Conservation (phyloP, 2,113 vertebrate species). For the Chitala chitala region DNA sequence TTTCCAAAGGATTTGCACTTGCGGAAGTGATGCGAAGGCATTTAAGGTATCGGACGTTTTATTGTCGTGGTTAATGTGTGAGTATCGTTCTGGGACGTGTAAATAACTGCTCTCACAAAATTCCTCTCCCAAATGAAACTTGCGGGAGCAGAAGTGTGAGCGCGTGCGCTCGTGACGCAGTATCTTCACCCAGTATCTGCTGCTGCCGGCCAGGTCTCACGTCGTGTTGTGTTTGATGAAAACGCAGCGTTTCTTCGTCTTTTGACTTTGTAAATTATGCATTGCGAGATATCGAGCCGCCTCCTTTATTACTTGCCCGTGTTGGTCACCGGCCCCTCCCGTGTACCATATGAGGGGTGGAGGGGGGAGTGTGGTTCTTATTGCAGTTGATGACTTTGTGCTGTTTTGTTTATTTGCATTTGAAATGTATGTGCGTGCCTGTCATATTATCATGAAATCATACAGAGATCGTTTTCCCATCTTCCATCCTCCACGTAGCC, state of each 20-base stretch:
- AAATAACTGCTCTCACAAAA: conserved; percentile 13
- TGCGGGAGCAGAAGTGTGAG: too few species aligned
- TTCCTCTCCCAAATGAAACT: conserved; percentile 9
- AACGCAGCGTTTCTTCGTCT: conserved; percentile 58
- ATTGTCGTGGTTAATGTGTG: background rate
- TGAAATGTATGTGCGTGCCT: background rate
- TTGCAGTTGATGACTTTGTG: conserved; percentile 11
- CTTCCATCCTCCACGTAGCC: background rate
- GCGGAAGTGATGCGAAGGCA: too few species aligned
- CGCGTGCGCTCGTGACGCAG: too few species aligned
- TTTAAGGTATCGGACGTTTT: background rate
- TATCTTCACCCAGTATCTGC: too few species aligned
- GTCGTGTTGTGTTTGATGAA: conserved; percentile 60
- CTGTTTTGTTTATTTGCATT: conserved; percentile 25
- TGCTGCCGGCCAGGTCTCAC: background rate
- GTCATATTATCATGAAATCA: background rate
- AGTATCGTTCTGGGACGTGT: background rate
- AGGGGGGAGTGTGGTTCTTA: background rate
- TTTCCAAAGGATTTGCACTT: too few species aligned
- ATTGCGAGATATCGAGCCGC: conserved; percentile 46
- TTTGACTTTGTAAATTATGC: conserved; percentile 69
- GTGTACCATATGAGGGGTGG: too few species aligned
- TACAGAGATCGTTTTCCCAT: background rate
- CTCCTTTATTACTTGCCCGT: conserved; percentile 39
- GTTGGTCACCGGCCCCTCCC: background rate